Evolutionary conservation across 2,888 invertebrate species (phyloP).

Genomic region (Agrilus biguttatus): DNA sequence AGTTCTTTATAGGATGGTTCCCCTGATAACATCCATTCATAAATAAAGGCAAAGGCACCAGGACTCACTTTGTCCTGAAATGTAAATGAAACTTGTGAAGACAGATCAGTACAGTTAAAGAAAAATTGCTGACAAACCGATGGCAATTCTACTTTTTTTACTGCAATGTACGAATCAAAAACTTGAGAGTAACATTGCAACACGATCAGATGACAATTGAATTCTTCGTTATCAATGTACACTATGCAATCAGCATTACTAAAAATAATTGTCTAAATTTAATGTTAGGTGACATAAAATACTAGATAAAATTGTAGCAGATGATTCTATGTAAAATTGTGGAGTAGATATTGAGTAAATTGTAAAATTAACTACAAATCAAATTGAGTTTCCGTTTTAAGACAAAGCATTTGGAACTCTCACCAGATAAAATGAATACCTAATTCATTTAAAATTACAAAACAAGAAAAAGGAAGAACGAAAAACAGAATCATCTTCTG

Average conservation of each 20-base stretch:
- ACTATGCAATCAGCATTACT: conserved; percentile 56
- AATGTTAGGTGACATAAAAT: too few species aligned
- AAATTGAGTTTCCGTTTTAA: neutral
- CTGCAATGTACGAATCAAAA: conserved; percentile 38
- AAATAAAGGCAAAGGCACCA: conserved; percentile 53
- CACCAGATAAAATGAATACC: neutral
- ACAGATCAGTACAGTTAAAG: neutral
- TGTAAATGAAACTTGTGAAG: neutral
- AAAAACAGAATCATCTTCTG: neutral
- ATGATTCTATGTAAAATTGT: neutral
- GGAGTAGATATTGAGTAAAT: too few species aligned
- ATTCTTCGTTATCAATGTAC: conserved; percentile 48
- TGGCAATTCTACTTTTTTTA: conserved; percentile 29
- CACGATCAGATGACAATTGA: conserved; percentile 53
- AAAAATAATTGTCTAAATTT: conserved; percentile 11
- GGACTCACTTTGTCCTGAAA: conserved; percentile 31
- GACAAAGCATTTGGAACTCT: neutral
- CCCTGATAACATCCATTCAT: conserved; percentile 68
- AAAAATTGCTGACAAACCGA: conserved; percentile 16
- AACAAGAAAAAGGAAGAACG: neutral
- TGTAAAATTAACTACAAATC: too few species aligned
- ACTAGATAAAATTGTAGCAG: conserved; percentile 1
- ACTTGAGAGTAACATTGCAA: conserved; percentile 54
- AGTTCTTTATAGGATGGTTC: conserved; percentile 49
- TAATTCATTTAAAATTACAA: neutral